Base-by-base conservation (phyloP, 1,140 invertebrate species). In the Bombyx mandarina region DNA sequence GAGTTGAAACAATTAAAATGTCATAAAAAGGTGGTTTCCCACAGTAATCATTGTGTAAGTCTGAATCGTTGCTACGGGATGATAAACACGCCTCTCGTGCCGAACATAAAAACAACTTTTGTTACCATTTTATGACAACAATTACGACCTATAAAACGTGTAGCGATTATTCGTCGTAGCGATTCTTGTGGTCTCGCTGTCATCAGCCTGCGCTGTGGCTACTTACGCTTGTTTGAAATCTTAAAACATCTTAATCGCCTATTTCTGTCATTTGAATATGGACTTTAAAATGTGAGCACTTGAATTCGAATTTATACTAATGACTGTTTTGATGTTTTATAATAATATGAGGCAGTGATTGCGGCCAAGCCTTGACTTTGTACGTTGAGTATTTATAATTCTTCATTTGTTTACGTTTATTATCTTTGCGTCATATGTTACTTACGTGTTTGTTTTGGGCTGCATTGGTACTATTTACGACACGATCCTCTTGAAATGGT, bases 101-200 rank as follows among this genome's bases (percentile, higher is more conserved):
- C 76, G 77, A 79, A 77, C 79, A 73, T 86, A 81, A 86, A 84
- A 83, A 80, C 73, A 82, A 82, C 77, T 82, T 84, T 86, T 86
- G 83, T 84, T 83, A 79, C 75, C 64, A 82, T 84, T 86, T 86
- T 86, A 86, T 79, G 77, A 81, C 76, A 82, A 86, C 81, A 83
- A 86, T 84, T 86, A 86, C 75, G 81, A 84, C 71, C 81, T 83
- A 86, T 86, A 86, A 86, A 86, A 80, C 73, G 69, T 80, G 75
- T 79, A 77, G 74, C 75, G 79, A 82, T 80, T 81, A 83, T 86
- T 74, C 73, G 66, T 76, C 71, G 73, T 75, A 78, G 73, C 77
- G 75, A 84, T 79, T 81, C 77, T 82, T 79, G 81, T 72, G 81
- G 79, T 75, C 67, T 68, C 64, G 65, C 75, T 81, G 78, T 81